A percentile compares a stretch with the other conserved stretches of the same genome.
These are phyloP conservation scores for Lacerta bilineata DNA, from an alignment of 2,797 vertebrate species.

Conservation along the genomic window DNA sequence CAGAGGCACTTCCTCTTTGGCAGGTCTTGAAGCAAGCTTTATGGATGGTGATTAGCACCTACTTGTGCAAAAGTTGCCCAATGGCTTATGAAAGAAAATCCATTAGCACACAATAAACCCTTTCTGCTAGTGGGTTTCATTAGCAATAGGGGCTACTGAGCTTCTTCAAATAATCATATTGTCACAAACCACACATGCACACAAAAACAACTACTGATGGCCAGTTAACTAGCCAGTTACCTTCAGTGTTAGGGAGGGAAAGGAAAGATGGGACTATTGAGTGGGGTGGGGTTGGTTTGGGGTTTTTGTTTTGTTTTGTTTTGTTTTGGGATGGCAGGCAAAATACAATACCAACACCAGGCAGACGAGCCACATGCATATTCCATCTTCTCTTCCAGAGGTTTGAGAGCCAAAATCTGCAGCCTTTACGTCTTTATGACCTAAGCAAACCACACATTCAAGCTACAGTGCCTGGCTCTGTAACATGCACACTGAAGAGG, in stretches of 20 bases:
- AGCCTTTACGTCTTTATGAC: constrained; percentile 22
- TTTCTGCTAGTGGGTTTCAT: constrained; percentile 3
- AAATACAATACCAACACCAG: not conserved
- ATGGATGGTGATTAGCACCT: constrained; percentile 7
- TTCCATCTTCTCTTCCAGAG: not conserved
- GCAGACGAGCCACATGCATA: not conserved
- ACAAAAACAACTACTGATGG: constrained; percentile 3
- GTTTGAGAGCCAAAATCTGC: constrained; percentile 1
- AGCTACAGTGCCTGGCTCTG: not conserved
- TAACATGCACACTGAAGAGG: constrained; percentile 14
- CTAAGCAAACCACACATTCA: constrained; percentile 2
- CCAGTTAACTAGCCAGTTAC: not conserved
- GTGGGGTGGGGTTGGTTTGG: not conserved
- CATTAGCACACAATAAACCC: constrained; percentile 21
- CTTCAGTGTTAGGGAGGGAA: not conserved
- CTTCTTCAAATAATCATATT: constrained; percentile 52
- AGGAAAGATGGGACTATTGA: not conserved
- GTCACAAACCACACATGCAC: constrained; percentile 31
- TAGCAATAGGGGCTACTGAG: constrained; percentile 12
- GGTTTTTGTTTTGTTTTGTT: not conserved
- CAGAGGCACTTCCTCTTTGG: constrained; percentile 12
- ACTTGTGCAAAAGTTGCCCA: constrained; percentile 18
- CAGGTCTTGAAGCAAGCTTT: constrained; percentile 5
- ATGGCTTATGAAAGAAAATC: constrained; percentile 14
- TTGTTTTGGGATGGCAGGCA: constrained; percentile 13